These are phyloP conservation scores for Coluber constrictor DNA, from an alignment of 2,797 vertebrate species.

Conservation along the genomic window DNA sequence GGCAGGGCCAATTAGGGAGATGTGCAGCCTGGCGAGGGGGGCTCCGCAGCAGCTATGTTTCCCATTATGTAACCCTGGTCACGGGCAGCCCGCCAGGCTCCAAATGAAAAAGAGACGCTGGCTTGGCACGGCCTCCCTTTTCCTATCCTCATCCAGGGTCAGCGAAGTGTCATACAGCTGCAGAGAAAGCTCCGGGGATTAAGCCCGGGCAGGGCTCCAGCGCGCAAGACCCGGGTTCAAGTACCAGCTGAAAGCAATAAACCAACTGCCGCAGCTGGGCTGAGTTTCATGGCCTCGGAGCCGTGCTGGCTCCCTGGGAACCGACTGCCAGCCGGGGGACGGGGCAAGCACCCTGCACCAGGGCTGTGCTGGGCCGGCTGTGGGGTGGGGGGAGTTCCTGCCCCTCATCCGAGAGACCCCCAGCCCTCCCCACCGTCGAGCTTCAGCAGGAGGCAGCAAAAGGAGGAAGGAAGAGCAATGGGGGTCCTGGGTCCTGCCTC, in stretches of 20 bases:
- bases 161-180: slow-evolving; percentile 99
- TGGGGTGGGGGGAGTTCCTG: neutral
- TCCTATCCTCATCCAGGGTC: slow-evolving; percentile 99
- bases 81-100: slow-evolving; percentile 99
- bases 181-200: slow-evolving; percentile 99
- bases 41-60: slow-evolving; percentile 99
- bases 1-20: slow-evolving; percentile 91
- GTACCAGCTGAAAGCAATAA: slow-evolving; percentile 99
- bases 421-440: neutral
- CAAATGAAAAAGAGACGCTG: slow-evolving; percentile 99
- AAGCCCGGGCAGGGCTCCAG: slow-evolving; percentile 98
- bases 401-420: neutral
- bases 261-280: slow-evolving; percentile 98
- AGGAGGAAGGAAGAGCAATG: neutral
- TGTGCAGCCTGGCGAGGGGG: slow-evolving; percentile 92
- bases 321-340: neutral
- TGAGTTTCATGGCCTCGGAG: slow-evolving; percentile 81
- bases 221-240: slow-evolving; percentile 99
- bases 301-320: slow-evolving; percentile 70
- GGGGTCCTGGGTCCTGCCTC: neutral
- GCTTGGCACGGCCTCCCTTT: slow-evolving; percentile 99
- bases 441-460: neutral
- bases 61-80: slow-evolving; percentile 99
- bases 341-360: neutral
- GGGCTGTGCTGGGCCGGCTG: neutral